phyloP scores from a whole-genome alignment of 1,140 invertebrate genomes.

The Hycleus cichorii region DNA sequence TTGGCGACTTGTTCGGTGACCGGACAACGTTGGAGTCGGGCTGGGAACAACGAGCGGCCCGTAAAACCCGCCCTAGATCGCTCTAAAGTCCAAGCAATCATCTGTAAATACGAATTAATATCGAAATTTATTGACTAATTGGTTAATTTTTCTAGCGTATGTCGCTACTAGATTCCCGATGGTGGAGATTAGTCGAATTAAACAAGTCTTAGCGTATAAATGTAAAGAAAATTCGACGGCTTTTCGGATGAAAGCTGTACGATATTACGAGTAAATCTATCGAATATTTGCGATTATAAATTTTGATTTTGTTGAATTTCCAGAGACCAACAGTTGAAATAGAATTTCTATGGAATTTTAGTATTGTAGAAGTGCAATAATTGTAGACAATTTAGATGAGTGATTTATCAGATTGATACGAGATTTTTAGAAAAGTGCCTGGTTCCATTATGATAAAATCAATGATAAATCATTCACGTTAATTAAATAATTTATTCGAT shows the following conservation, averaged over 20 bases:
- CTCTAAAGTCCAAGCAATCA: slow-evolving; percentile 64
- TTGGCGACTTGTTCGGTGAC: slow-evolving; percentile 66
- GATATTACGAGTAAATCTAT: slow-evolving; percentile 51
- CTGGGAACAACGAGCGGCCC: slow-evolving; percentile 58
- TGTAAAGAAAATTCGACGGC: slow-evolving; percentile 70
- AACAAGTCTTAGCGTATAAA: slow-evolving; percentile 67
- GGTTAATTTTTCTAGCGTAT: slow-evolving; percentile 46
- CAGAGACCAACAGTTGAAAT: slow-evolving; percentile 6
- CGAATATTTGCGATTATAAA: background rate
- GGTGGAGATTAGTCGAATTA: slow-evolving; percentile 63
- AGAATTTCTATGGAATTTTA: too few species aligned
- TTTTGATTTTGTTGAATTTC: background rate
- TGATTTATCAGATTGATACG: too few species aligned
- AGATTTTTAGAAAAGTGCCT: too few species aligned
- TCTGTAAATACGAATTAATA: slow-evolving; percentile 44
- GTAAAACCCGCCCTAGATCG: slow-evolving; percentile 64
- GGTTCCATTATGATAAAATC: too few species aligned
- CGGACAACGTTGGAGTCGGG: slow-evolving; percentile 64
- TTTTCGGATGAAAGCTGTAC: slow-evolving; percentile 61
- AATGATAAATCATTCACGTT: too few species aligned
- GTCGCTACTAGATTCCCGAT: slow-evolving; percentile 64
- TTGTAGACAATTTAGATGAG: too few species aligned
- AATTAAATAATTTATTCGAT: too few species aligned
- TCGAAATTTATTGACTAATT: slow-evolving; percentile 23
- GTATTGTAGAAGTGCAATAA: too few species aligned